Conservation (phyloP, 2,888 invertebrate species). For the Exephanes ischioxanthus region DNA sequence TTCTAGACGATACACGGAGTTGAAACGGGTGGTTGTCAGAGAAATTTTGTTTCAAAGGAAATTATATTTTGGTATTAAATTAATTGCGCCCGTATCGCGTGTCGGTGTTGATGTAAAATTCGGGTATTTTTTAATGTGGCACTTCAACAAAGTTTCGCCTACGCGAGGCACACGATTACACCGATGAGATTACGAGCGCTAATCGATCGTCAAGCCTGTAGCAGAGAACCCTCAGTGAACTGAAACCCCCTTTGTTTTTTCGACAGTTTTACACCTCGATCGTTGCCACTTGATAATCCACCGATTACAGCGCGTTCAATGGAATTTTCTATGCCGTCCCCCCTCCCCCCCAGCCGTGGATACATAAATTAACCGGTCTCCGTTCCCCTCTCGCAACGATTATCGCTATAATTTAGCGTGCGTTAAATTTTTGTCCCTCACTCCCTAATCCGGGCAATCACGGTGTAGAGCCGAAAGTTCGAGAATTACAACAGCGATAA, state of each 20-base stretch:
- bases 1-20: no score
- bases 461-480: slow-evolving; percentile 47
- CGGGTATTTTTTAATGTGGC: background rate
- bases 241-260: slow-evolving; percentile 10
- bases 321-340: slow-evolving; percentile 18
- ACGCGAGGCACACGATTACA: background rate
- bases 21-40: no score
- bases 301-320: slow-evolving; percentile 37
- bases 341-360: background rate
- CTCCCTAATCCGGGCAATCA: slow-evolving; percentile 33
- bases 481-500: slow-evolving; percentile 29
- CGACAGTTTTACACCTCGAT: slow-evolving; percentile 44
- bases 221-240: slow-evolving; percentile 1
- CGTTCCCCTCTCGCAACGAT: slow-evolving; percentile 17
- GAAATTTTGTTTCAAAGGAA: no score
- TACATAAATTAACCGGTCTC: slow-evolving; percentile 52
- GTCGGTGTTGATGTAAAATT: no score
- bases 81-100: no score
- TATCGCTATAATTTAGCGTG: slow-evolving; percentile 40
- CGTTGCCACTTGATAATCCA: slow-evolving; percentile 49
- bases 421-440: slow-evolving; percentile 40
- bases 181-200: slow-evolving; percentile 33
- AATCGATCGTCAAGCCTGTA: slow-evolving; percentile 35
- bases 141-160: background rate
- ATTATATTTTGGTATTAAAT: no score